Base-by-base conservation (phyloP, 2,888 invertebrate species). In the Podotricha telesiphe region DNA sequence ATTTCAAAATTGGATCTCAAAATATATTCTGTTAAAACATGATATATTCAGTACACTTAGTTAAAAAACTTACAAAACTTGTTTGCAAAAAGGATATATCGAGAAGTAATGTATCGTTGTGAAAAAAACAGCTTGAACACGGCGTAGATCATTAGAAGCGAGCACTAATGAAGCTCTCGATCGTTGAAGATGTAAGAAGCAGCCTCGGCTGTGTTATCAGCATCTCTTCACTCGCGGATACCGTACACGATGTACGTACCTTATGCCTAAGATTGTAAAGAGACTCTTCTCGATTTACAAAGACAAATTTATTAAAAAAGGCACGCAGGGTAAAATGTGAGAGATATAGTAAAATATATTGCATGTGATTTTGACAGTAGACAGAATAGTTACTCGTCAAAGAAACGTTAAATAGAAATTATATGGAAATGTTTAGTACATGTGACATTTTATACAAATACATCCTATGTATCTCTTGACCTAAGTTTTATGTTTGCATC, bases 131-230 rank as follows among this genome's bases (percentile, higher is more conserved):
- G 67, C 73, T 73, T 71, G 73, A 72, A 66, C 74, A 73, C 71
- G 77, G 72, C 77, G 71, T 77, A 78, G 81, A 86, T 91, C 90
- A 90, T 91, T 89, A 91, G 83, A 82, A 84, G 81, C 82, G 82
- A 84, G 83, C 86, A 83, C 88, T 91, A 91, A 92, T 87, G 89
- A 91, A 86, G 84, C 86, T 78, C 87, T 86, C 85, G 83, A 86
- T 85, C 75, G 75, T 79, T 75, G 76, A 78, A 81, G 83, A 87
- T 87, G 70, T 78, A 73, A 75, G 73, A 66, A 71, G 63, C 67
- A 64, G 69, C 62, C 63, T 70, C 66, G 70, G 53, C 70, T 67
- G 68, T 68, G 68, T 72, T 76, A 75, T 76, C 75, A 69, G 56
- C 66, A 65, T 68, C 71, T 68, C 65, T 70, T 68, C 62, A 62